Conservation (phyloP, 1,140 invertebrate genomes). For the Hestina assimilis region DNA sequence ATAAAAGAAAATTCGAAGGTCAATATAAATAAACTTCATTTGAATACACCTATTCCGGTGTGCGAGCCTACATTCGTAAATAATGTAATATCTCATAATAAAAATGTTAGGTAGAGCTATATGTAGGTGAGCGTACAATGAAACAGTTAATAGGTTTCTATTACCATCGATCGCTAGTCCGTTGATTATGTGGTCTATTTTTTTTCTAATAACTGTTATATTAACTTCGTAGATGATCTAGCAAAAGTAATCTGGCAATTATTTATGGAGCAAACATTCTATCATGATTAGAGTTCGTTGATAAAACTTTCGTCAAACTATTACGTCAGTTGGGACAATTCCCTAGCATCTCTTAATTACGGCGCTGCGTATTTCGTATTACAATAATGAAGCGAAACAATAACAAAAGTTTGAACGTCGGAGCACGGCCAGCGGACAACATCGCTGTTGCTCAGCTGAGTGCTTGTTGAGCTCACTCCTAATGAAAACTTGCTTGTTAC, state of each 20-base stretch:
- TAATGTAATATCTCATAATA: neutral
- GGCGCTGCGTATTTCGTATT: constrained; percentile 71
- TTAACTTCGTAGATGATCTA: constrained; percentile 50
- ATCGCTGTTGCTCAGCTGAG: constrained; percentile 68
- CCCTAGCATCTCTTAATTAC: constrained; percentile 73
- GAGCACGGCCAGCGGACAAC: constrained; percentile 57
- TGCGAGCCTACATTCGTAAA: neutral
- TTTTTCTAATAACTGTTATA: constrained; percentile 47
- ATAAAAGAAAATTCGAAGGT: neutral
- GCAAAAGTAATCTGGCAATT: constrained; percentile 51
- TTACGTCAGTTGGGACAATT: constrained; percentile 64
- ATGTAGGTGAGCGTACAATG: neutral
- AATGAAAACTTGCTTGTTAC: constrained; percentile 75
- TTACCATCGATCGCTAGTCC: constrained; percentile 4
- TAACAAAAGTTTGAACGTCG: constrained; percentile 73
- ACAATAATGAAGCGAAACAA: constrained; percentile 77
- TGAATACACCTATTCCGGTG: too few relatives aligned
- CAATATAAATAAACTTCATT: too few relatives aligned
- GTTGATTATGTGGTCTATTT: constrained; percentile 13
- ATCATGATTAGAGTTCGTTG: constrained; percentile 51
- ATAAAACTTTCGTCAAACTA: constrained; percentile 69
- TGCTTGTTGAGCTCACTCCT: constrained; percentile 63
- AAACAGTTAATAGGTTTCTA: constrained; percentile 23
- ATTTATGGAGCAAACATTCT: constrained; percentile 61
- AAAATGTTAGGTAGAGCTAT: neutral